Evolutionary conservation across 2,888 invertebrate species (phyloP), one percentile per base, ranked within the genome.

Genomic region (Ormyrus labotus): DNA sequence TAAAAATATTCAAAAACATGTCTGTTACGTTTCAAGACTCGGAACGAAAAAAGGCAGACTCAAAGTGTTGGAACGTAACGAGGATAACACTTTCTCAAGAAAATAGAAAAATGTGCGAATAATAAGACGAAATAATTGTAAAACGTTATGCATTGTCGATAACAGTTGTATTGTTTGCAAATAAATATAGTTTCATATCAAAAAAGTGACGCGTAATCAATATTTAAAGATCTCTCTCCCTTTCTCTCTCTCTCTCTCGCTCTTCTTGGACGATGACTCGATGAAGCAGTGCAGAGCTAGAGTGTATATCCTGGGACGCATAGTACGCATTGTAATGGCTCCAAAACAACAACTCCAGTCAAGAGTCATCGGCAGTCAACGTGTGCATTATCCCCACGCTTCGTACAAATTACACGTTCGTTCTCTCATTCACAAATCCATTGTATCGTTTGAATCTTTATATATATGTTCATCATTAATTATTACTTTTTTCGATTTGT

Each of bases 151-250:
- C 75, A 72, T 76, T 78, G 67, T 80, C 77, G 70, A 82, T 80
- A 74, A 80, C 71, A 82, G 57, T 82, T 82, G 80, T 78, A 81
- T 82, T 81, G 60, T 77, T 77, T 79, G 78, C 69, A 80, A 83
- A 80, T 83, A 81, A 83, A 81, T 83, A 83, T 80, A 83, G 75
- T 65, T 81, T 74, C 61, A 78, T 83, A 80, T 80, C 72, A 81
- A 79, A 83, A 78, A 81, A 78, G 75, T 81, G 78, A 79, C 81
- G 79, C 77, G 74, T 70, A 81, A 80, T 75, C 78, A 71, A 80
- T 77, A 82, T 74, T 80, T 13, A 73, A 57, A 76, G 63, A 9
- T 69, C 50, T 81, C 53, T 80, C 68, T 77, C 11, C 72, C 55
- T 80, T 51, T 76, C 58, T 71, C 58, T 68, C 63, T 72, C 58